These are phyloP conservation scores for Pandemis cinnamomeana DNA, from an alignment of 2,888 invertebrate species.

Conservation along the genomic window DNA sequence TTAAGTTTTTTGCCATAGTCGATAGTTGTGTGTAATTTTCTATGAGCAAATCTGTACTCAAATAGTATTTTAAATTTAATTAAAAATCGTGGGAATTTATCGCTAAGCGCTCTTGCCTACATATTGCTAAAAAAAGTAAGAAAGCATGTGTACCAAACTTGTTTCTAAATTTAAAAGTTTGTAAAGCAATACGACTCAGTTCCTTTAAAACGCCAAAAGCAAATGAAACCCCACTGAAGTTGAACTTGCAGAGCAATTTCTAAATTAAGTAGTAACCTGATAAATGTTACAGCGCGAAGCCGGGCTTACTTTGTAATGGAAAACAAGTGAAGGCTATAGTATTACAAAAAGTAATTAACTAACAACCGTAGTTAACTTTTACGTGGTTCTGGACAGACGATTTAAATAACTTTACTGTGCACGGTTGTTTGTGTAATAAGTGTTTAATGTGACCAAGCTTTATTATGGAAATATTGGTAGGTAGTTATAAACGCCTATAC, in stretches of 20 bases:
- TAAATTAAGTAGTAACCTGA: neutral
- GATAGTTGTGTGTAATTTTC: too few species aligned
- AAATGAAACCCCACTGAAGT: neutral
- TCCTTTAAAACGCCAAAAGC: neutral
- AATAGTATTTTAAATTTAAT: too few species aligned
- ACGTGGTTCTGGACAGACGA: neutral
- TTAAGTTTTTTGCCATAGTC: too few species aligned
- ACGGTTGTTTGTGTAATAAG: neutral
- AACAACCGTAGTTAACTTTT: neutral
- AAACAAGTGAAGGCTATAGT: neutral
- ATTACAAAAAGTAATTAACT: neutral
- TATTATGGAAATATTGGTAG: too few species aligned
- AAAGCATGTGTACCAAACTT: too few species aligned
- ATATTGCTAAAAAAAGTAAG: too few species aligned
- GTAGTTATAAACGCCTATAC: too few species aligned
- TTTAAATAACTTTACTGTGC: neutral
- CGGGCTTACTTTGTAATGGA: neutral
- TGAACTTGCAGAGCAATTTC: neutral
- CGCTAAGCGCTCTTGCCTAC: neutral
- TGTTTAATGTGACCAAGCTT: too few species aligned
- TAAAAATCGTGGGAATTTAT: too few species aligned
- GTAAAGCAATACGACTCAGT: neutral
- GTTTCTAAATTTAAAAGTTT: too few species aligned
- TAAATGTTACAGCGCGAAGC: neutral
- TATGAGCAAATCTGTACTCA: too few species aligned